These are phyloP conservation scores for Amphilophus citrinellus DNA, from an alignment of 2,113 vertebrate genomes.

Conservation along the genomic window DNA sequence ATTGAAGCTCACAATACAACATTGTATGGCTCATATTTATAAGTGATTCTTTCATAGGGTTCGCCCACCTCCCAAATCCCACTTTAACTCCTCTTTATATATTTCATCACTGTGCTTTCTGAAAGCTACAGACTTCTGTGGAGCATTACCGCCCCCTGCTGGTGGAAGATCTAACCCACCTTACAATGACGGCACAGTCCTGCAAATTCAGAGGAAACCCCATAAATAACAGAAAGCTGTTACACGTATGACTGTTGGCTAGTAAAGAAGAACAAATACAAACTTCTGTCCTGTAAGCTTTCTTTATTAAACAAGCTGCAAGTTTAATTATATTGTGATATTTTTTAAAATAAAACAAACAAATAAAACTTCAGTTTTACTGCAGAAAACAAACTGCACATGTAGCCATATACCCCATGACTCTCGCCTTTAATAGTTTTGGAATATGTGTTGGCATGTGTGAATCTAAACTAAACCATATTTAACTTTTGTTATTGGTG, in stretches of 20 bases:
- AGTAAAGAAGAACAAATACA: neutral
- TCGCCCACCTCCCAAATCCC: neutral
- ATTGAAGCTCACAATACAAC: neutral
- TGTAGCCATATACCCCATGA: neutral
- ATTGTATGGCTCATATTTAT: neutral
- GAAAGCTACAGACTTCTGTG: neutral
- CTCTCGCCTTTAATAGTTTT: neutral
- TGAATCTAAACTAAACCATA: neutral
- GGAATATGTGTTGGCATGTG: neutral
- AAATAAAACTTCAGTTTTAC: neutral
- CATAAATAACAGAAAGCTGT: neutral
- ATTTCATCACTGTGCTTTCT: neutral
- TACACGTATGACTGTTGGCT: neutral
- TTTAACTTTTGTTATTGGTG: neutral
- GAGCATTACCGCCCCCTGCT: slow-evolving; percentile 7
- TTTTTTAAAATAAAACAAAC: neutral
- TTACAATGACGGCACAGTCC: neutral
- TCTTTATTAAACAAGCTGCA: neutral
- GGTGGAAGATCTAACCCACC: slow-evolving; percentile 7
- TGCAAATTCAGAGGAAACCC: neutral
- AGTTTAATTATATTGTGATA: too few species aligned
- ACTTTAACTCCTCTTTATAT: neutral
- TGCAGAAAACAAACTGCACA: neutral
- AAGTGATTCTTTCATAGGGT: too few species aligned
- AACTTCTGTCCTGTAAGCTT: neutral